These are phyloP conservation scores for Caenorhabditis latens DNA, from an alignment of 1,140 invertebrate species.

Conservation along the genomic window DNA sequence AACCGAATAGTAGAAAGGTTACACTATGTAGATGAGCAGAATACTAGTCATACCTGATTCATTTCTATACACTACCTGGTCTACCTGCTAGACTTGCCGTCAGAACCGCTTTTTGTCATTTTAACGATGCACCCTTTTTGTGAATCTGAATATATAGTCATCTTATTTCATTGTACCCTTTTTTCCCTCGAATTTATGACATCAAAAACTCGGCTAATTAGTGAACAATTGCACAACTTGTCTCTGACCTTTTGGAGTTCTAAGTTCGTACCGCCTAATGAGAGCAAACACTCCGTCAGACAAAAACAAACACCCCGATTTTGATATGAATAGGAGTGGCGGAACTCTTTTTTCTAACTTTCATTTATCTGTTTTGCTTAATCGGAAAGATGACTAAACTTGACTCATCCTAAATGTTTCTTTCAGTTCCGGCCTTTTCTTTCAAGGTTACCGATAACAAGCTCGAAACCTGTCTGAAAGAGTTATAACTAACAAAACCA, in stretches of 20 bases:
- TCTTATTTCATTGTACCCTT: neutral
- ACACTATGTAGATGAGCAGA: neutral
- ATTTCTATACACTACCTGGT: neutral
- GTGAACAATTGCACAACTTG: neutral
- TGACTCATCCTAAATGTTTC: slow-evolving; percentile 31
- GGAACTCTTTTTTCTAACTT: slow-evolving; percentile 13
- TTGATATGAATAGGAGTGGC: slow-evolving; percentile 21
- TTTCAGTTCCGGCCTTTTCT: slow-evolving; percentile 27
- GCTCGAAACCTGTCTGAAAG: neutral
- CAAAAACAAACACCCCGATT: slow-evolving; percentile 9
- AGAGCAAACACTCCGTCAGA: neutral
- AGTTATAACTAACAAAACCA: neutral
- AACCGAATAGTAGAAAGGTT: slow-evolving; percentile 7
- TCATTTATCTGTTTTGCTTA: neutral
- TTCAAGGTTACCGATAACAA: neutral
- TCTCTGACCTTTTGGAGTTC: neutral
- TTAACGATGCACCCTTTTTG: neutral
- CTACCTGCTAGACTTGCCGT: neutral
- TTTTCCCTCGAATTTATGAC: neutral
- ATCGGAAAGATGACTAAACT: slow-evolving; percentile 3
- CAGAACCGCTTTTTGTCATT: neutral
- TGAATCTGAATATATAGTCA: neutral
- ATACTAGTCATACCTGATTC: slow-evolving; percentile 33
- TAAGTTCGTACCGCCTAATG: slow-evolving; percentile 30
- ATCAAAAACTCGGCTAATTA: neutral